Conservation (phyloP, 1,140 invertebrate genomes). For the Microplitis demolitor region DNA sequence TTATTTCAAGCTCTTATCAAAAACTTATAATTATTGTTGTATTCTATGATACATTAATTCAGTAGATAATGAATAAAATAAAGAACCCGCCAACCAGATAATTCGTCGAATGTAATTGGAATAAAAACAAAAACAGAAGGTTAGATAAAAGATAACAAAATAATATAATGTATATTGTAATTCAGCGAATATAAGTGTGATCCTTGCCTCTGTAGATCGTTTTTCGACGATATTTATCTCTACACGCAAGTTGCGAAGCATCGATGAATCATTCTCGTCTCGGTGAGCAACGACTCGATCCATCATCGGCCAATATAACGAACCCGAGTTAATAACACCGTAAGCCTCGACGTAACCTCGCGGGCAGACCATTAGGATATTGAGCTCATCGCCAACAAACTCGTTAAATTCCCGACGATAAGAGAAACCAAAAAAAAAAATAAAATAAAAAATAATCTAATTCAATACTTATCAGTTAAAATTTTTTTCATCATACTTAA, state of each 20-base stretch:
- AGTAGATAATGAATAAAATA: no score
- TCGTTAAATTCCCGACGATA: background rate
- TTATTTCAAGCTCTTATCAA: no score
- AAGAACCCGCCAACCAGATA: no score
- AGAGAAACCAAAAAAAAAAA: background rate
- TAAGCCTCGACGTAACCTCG: conserved; percentile 18
- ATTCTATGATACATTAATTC: no score
- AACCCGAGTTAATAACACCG: conserved; percentile 25
- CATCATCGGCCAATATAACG: conserved; percentile 27
- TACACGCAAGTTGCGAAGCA: background rate
- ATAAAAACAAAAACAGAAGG: no score
- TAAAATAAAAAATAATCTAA: background rate
- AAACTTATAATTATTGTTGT: no score
- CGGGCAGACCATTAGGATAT: conserved; percentile 15
- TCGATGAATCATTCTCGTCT: conserved; percentile 28
- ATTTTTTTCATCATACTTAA: no score
- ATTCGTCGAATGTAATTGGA: no score
- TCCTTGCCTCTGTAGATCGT: no score
- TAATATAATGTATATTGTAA: no score
- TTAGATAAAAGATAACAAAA: no score
- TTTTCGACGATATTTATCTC: background rate
- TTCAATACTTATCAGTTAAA: background rate
- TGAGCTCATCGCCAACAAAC: conserved; percentile 2
- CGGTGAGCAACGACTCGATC: conserved; percentile 20
- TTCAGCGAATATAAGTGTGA: no score